Percentiles rank a stretch among this genome's conserved stretches.
These are phyloP conservation scores for Clarias pachynema DNA, from an alignment of 2,797 vertebrate species.

Conservation along the genomic window DNA sequence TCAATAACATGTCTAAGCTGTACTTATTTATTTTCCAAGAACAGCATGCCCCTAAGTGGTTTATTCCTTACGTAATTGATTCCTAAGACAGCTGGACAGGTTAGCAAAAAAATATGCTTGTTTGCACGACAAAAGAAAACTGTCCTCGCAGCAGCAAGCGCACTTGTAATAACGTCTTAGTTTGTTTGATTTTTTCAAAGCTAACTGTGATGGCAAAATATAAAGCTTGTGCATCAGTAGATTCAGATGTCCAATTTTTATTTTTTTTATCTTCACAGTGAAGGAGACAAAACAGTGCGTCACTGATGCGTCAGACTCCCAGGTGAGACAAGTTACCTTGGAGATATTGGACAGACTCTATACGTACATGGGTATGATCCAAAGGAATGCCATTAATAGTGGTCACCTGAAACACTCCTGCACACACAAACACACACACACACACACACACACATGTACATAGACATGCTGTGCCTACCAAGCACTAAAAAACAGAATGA, in stretches of 20 bases:
- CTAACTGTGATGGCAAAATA: neutral
- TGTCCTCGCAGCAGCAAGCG: slow-evolving; percentile 5
- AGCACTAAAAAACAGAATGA: neutral
- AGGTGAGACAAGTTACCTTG: slow-evolving; percentile 7
- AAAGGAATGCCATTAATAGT: neutral
- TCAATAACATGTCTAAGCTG: neutral
- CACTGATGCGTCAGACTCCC: neutral
- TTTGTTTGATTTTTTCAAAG: slow-evolving; percentile 30
- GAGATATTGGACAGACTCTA: neutral
- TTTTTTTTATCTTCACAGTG: neutral
- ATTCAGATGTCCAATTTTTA: neutral
- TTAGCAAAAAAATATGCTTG: slow-evolving; percentile 5
- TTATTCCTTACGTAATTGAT: neutral
- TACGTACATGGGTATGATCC: neutral
- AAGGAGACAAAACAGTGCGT: slow-evolving; percentile 13
- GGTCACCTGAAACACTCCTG: neutral
- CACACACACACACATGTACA: neutral
- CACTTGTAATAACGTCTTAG: neutral
- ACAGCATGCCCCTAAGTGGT: neutral
- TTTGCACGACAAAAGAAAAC: slow-evolving; percentile 26
- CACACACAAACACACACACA: neutral
- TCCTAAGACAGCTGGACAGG: slow-evolving; percentile 10
- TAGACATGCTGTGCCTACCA: neutral
- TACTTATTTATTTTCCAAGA: neutral
- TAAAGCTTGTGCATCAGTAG: neutral